A percentile compares a stretch with the other conserved stretches of the same genome.
These are phyloP conservation scores for Idris sp. DNA, from an alignment of 1,140 invertebrate genomes.

Conservation along the genomic window DNA sequence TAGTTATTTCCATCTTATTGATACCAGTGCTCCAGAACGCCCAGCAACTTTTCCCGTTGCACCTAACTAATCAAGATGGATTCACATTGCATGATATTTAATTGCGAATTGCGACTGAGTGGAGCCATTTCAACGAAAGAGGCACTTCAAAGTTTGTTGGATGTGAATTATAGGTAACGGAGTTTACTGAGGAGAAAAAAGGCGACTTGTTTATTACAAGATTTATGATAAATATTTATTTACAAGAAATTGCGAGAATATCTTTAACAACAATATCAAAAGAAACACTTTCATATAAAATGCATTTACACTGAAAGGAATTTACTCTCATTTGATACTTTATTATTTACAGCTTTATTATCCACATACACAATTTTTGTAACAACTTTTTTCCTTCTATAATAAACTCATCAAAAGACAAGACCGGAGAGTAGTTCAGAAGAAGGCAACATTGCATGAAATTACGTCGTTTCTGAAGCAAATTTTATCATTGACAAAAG, in stretches of 20 bases:
- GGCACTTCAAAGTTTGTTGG: constrained; percentile 46
- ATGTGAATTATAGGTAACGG: constrained; percentile 24
- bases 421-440: constrained; percentile 11
- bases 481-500: constrained; percentile 41
- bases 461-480: constrained; percentile 55
- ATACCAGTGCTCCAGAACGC: constrained; percentile 22
- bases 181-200: no score
- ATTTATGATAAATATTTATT: no score
- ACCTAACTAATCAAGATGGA: constrained; percentile 48
- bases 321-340: no score
- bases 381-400: no score
- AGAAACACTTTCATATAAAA: no score
- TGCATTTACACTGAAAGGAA: no score
- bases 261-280: no score
- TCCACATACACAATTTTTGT: no score
- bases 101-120: constrained; percentile 54
- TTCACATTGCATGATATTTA: constrained; percentile 60
- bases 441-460: constrained; percentile 42
- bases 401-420: constrained; percentile 25
- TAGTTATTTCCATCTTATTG: constrained; percentile 25
- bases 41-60: constrained; percentile 9
- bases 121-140: constrained; percentile 14
- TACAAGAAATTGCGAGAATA: no score
- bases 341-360: no score
- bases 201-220: no score